Conservation (phyloP, 2,888 invertebrate species). For the Pterobdella sp. region DNA sequence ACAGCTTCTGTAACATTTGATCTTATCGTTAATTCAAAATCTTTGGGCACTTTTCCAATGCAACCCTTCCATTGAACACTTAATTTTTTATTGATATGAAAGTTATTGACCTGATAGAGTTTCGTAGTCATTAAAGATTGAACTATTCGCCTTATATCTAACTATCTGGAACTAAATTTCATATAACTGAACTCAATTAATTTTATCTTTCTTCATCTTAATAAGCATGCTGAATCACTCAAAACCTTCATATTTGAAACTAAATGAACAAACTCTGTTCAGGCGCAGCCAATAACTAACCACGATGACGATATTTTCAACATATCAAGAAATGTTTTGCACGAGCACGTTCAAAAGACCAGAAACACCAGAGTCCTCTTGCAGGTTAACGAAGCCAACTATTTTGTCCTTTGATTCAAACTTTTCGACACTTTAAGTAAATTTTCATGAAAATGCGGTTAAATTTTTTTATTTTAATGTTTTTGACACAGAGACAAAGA, state of each 20-base stretch:
- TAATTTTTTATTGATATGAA: too few relatives aligned
- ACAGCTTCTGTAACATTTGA: not conserved
- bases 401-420: not conserved
- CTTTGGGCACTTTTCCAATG: too few relatives aligned
- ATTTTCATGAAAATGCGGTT: not conserved
- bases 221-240: too few relatives aligned
- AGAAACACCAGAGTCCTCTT: slow-evolving; percentile 7
- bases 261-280: not conserved
- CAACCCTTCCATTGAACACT: too few relatives aligned
- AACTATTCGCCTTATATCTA: not conserved
- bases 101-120: too few relatives aligned
- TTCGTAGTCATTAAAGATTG: too few relatives aligned
- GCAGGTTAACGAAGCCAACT: slow-evolving; percentile 2
- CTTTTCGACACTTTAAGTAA: not conserved
- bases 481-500: slow-evolving; percentile 40
- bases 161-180: not conserved
- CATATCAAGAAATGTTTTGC: slow-evolving; percentile 6
- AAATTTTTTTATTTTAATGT: not conserved
- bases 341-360: slow-evolving; percentile 19
- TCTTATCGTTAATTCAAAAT: not conserved
- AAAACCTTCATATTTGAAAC: not conserved
- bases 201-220: too few relatives aligned
- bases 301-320: slow-evolving; percentile 9
- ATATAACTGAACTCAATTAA: not conserved
- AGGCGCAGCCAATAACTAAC: slow-evolving; percentile 18